These are phyloP conservation scores for Candidula unifasciata DNA, from an alignment of 2,888 invertebrate species.

Conservation along the genomic window DNA sequence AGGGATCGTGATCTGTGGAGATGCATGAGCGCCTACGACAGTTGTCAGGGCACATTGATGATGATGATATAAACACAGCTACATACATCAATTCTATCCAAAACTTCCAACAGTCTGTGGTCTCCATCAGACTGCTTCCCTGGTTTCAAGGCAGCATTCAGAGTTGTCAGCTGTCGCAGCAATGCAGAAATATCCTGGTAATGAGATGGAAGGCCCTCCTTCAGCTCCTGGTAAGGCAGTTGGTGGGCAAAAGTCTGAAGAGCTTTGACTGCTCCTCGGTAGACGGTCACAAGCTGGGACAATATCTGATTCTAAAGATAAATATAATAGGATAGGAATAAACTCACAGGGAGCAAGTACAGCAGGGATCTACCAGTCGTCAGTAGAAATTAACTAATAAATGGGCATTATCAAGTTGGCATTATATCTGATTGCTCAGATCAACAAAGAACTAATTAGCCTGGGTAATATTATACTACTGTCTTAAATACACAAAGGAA, in stretches of 20 bases:
- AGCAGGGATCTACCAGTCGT: no score
- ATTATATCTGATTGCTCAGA: no score
- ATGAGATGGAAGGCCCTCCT: conserved; percentile 66
- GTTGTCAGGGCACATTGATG: neutral
- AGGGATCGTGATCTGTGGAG: no score
- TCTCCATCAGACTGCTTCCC: conserved; percentile 54
- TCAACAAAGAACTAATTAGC: no score
- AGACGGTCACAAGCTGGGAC: conserved; percentile 66
- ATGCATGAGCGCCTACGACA: no score
- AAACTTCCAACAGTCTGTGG: conserved; percentile 61
- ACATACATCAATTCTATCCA: conserved; percentile 69
- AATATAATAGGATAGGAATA: neutral
- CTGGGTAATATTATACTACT: no score
- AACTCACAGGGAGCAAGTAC: no score
- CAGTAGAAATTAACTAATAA: no score
- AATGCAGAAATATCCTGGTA: conserved; percentile 70
- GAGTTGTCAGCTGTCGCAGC: conserved; percentile 64
- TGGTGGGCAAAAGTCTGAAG: conserved; percentile 72
- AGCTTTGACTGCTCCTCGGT: conserved; percentile 70
- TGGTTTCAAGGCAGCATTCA: conserved; percentile 61
- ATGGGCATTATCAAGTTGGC: neutral
- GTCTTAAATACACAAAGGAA: no score
- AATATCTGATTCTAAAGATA: conserved; percentile 64
- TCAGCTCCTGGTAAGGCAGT: conserved; percentile 67
- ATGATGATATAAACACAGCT: neutral